These are phyloP conservation scores for Yponomeuta evonymella DNA, from an alignment of 2,888 invertebrate genomes.

Conservation along the genomic window DNA sequence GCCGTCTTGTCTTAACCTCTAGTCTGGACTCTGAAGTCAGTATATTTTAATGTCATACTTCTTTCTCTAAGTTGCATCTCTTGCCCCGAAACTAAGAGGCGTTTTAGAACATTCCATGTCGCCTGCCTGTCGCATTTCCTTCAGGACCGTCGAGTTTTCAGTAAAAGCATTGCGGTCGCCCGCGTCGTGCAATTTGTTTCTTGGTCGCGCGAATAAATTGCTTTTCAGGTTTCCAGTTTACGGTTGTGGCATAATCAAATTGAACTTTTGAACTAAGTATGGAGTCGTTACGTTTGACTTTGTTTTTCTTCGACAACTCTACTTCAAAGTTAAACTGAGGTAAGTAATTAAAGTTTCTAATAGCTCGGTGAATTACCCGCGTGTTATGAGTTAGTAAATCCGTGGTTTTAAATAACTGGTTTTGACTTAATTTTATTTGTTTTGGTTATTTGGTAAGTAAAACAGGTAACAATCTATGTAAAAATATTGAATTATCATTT, in stretches of 20 bases:
- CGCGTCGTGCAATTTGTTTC: not conserved
- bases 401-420: no score
- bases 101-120: not conserved
- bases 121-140: not conserved
- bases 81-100: not conserved
- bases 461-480: no score
- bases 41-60: not conserved
- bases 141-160: not conserved
- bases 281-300: not conserved
- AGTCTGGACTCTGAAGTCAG: no score
- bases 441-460: no score
- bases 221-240: not conserved
- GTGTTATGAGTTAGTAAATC: no score
- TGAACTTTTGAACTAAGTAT: not conserved
- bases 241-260: not conserved
- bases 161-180: not conserved
- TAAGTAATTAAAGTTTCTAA: no score
- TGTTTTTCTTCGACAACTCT: not conserved
- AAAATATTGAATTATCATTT: no score
- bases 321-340: not conserved
- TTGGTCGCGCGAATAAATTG: conserved; percentile 6
- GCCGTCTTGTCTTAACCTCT: no score
- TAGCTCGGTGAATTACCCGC: no score
- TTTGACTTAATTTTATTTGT: no score
- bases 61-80: not conserved